Percentiles rank a stretch among this genome's conserved stretches.
Conservation (phyloP, 2,113 vertebrate species). For the cattle (Bos taurus) region DNA sequence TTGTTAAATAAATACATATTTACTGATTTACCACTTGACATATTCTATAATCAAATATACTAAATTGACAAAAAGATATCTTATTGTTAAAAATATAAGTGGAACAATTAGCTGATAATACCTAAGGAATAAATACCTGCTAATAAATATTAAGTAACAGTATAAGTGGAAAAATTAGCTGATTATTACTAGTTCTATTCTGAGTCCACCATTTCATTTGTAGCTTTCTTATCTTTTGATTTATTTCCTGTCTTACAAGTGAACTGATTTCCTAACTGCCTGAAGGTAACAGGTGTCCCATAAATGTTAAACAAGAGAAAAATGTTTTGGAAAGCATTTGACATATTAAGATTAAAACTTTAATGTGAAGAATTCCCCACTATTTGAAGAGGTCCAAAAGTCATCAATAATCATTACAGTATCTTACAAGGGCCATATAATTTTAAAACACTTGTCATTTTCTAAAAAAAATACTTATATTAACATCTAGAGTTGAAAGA, state of each 20-base stretch:
- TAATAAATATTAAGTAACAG: background rate
- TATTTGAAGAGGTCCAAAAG: background rate
- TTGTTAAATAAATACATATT: background rate
- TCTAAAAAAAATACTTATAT: background rate
- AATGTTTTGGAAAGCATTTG: background rate
- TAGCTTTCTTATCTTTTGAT: background rate
- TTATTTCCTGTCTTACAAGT: background rate
- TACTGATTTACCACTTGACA: background rate
- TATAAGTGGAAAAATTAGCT: background rate
- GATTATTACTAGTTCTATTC: background rate
- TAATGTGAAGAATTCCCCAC: background rate
- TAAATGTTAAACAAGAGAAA: constrained; percentile 16
- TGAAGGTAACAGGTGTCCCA: background rate
- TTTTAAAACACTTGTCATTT: background rate
- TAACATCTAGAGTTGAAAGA: background rate
- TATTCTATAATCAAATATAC: background rate
- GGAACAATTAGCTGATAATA: background rate
- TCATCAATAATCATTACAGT: background rate
- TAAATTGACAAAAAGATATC: background rate
- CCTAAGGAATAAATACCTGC: background rate
- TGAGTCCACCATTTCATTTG: background rate
- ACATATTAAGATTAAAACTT: constrained; percentile 5
- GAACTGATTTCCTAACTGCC: background rate
- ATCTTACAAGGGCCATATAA: background rate
- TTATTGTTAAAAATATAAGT: background rate